These are phyloP conservation scores for Neosilurus hyrtlii DNA, from an alignment of 2,797 vertebrate genomes.

Conservation along the genomic window DNA sequence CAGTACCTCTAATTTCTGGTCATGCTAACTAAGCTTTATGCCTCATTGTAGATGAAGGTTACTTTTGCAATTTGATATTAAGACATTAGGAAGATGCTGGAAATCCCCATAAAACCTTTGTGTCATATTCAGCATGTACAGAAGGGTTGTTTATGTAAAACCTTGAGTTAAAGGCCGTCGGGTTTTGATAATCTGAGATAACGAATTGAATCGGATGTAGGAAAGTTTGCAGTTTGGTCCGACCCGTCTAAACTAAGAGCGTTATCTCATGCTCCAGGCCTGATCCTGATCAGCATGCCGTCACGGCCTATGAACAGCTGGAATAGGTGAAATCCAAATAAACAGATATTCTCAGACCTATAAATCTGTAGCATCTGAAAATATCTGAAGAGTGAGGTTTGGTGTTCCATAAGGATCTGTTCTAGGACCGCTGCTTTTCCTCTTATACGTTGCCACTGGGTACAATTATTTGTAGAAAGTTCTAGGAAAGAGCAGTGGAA, in stretches of 20 bases:
- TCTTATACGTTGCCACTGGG: constrained; percentile 26
- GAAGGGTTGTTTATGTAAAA: constrained; percentile 7
- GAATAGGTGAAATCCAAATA: constrained; percentile 36
- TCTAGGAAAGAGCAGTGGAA: constrained; percentile 16
- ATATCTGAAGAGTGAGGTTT: constrained; percentile 44
- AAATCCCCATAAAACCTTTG: not conserved
- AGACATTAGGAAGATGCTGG: constrained; percentile 1
- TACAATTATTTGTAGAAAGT: constrained; percentile 20
- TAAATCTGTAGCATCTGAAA: constrained; percentile 35
- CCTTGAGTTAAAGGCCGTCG: not conserved
- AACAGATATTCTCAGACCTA: constrained; percentile 24
- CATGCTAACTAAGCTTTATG: constrained; percentile 18
- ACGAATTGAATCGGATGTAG: constrained; percentile 26
- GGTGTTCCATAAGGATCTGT: constrained; percentile 17
- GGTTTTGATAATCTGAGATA: constrained; percentile 21
- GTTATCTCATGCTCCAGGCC: constrained; percentile 19
- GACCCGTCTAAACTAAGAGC: constrained; percentile 21
- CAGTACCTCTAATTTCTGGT: constrained; percentile 26
- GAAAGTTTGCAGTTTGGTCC: constrained; percentile 26
- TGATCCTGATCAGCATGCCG: constrained; percentile 17
- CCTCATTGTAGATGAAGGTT: not conserved
- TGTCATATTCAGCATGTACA: not conserved
- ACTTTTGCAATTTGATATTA: constrained; percentile 10
- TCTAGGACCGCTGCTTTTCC: constrained; percentile 11
- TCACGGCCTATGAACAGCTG: constrained; percentile 33